phyloP scores from a whole-genome alignment of 2,797 vertebrate genomes.

The Smutsia gigantea region DNA sequence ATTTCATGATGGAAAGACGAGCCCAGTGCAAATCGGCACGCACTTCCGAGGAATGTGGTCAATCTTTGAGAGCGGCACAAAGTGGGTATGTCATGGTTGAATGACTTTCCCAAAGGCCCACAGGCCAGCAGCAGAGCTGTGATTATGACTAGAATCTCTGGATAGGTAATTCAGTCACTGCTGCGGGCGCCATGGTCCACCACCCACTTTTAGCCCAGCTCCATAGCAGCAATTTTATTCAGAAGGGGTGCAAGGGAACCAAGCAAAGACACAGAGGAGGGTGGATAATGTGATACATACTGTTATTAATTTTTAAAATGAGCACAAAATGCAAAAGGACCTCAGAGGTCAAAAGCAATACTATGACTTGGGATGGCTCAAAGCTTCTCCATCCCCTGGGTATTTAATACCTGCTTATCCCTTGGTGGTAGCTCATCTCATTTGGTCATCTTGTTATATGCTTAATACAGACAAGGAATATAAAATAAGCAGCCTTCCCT shows the following conservation, averaged over 20 bases:
- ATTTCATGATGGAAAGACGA: neutral
- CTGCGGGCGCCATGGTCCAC: fast-evolving
- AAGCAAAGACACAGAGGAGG: neutral
- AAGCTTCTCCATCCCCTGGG: neutral
- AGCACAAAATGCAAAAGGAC: neutral
- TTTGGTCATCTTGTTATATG: neutral
- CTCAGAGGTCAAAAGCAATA: neutral
- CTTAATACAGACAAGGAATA: neutral
- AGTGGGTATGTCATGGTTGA: neutral
- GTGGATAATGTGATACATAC: neutral
- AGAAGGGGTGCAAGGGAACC: neutral
- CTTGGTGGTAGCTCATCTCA: neutral
- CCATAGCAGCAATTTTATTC: neutral
- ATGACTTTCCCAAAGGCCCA: neutral
- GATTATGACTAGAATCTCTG: neutral
- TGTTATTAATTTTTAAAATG: neutral
- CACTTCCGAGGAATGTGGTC: fast-evolving
- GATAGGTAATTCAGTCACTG: neutral
- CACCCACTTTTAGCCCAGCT: neutral
- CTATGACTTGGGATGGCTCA: neutral
- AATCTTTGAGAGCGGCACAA: fast-evolving
- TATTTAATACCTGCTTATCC: neutral
- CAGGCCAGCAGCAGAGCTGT: neutral
- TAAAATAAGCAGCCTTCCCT: neutral
- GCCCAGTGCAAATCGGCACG: no score